Conservation (phyloP, 35 echinoderm and acorn worm genomes). For the Holothuria glaberrima region DNA sequence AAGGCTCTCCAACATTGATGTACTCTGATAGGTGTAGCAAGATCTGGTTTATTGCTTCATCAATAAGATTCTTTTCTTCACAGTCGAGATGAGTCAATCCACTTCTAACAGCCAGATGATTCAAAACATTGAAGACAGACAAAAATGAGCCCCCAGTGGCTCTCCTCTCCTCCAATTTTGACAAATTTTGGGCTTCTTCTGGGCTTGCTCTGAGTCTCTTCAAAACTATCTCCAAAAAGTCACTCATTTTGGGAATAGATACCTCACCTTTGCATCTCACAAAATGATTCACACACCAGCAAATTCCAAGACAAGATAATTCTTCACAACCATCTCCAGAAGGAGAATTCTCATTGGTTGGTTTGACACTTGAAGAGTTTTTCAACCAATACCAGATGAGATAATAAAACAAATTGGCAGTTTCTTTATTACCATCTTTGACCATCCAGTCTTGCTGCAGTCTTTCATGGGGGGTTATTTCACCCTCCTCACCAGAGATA, state of each 20-base stretch:
- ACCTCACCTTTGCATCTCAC: neutral
- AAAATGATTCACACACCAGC: slow-evolving; percentile 30
- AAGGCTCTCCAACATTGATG: no score
- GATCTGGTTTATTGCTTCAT: no score
- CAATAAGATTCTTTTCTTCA: no score
- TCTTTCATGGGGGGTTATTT: no score
- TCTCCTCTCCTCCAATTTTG: neutral
- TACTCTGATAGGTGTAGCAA: no score
- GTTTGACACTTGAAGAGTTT: neutral
- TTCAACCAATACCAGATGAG: slow-evolving; percentile 43
- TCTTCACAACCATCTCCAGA: neutral
- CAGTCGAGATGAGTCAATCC: no score
- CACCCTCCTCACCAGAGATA: no score
- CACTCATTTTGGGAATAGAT: neutral
- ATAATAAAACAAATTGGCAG: slow-evolving; percentile 23
- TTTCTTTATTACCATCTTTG: neutral
- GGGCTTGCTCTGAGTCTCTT: neutral
- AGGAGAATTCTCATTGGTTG: neutral
- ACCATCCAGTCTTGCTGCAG: slow-evolving; percentile 13
- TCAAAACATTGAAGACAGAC: neutral
- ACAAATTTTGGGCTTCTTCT: neutral
- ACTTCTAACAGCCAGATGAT: no score
- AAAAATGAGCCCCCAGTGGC: neutral
- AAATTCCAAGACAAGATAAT: neutral
- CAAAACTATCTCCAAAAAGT: neutral